Conservation (phyloP, 2,888 invertebrate species). For the Diloba caeruleocephala region DNA sequence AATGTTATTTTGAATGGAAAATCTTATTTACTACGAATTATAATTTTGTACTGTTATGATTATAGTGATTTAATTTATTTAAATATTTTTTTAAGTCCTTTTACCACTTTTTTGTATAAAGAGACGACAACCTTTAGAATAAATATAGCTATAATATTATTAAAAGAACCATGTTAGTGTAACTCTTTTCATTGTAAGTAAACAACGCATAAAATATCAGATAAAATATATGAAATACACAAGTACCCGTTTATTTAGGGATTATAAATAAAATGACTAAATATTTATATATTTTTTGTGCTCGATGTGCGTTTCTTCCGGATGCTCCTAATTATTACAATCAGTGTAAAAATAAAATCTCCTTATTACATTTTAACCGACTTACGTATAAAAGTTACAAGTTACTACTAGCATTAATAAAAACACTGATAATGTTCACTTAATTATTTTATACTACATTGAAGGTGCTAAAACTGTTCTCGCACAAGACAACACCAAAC, state of each 20-base stretch:
- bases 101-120: slow-evolving; percentile 47
- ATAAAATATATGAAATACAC: slow-evolving; percentile 3
- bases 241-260: background rate
- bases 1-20: slow-evolving; percentile 29
- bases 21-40: slow-evolving; percentile 61
- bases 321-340: slow-evolving; percentile 68
- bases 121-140: slow-evolving; percentile 40
- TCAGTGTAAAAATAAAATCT: slow-evolving; percentile 82
- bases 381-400: slow-evolving; percentile 81
- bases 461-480: slow-evolving; percentile 59
- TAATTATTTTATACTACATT: slow-evolving; percentile 48
- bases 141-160: no score
- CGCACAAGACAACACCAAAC: slow-evolving; percentile 82
- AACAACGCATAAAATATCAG: slow-evolving; percentile 6
- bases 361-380: slow-evolving; percentile 71
- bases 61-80: slow-evolving; percentile 18
- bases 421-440: slow-evolving; percentile 60
- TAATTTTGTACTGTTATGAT: slow-evolving; percentile 67
- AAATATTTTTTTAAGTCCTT: slow-evolving; percentile 26
- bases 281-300: slow-evolving; percentile 62
- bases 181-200: no score
- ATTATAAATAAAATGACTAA: slow-evolving; percentile 27
- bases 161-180: no score
- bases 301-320: slow-evolving; percentile 69
- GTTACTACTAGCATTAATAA: slow-evolving; percentile 61